These are phyloP conservation scores for Clivina fossor DNA, from an alignment of 2,888 invertebrate genomes.

Conservation along the genomic window DNA sequence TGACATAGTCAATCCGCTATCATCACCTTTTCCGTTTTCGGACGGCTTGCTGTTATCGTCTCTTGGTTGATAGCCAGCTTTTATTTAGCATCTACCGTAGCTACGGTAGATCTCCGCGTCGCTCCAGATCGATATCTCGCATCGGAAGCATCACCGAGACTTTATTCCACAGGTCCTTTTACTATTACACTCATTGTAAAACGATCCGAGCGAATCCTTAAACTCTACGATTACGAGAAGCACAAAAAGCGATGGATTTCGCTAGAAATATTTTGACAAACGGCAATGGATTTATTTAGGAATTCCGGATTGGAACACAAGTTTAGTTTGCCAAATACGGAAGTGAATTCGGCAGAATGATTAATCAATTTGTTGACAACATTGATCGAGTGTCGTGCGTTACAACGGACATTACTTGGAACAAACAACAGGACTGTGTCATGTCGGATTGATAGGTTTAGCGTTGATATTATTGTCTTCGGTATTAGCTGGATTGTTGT, in stretches of 20 bases:
- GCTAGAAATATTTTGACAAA: conserved; percentile 56
- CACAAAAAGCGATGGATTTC: conserved; percentile 66
- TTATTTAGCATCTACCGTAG: conserved; percentile 83
- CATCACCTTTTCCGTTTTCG: conserved; percentile 86
- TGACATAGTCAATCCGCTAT: conserved; percentile 86
- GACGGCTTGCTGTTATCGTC: conserved; percentile 80
- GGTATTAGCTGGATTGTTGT: conserved; percentile 81
- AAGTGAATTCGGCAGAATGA: conserved; percentile 76
- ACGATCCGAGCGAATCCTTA: conserved; percentile 77
- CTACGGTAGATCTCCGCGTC: conserved; percentile 78
- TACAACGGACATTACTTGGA: conserved; percentile 81
- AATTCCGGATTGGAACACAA: conserved; percentile 66
- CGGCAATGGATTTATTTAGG: conserved; percentile 57
- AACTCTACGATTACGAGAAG: conserved; percentile 78
- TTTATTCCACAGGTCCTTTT: conserved; percentile 66
- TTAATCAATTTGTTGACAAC: conserved; percentile 68
- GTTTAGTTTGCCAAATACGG: conserved; percentile 73
- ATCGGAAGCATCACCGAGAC: conserved; percentile 55
- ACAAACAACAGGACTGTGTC: conserved; percentile 80
- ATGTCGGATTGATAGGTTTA: conserved; percentile 77
- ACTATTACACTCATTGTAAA: conserved; percentile 83
- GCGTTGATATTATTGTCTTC: conserved; percentile 86
- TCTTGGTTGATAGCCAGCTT: conserved; percentile 89
- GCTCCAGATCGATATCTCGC: conserved; percentile 56
- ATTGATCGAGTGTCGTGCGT: conserved; percentile 78